Conservation (phyloP, 2,888 invertebrate genomes). For the Drosophila tanythrix region DNA sequence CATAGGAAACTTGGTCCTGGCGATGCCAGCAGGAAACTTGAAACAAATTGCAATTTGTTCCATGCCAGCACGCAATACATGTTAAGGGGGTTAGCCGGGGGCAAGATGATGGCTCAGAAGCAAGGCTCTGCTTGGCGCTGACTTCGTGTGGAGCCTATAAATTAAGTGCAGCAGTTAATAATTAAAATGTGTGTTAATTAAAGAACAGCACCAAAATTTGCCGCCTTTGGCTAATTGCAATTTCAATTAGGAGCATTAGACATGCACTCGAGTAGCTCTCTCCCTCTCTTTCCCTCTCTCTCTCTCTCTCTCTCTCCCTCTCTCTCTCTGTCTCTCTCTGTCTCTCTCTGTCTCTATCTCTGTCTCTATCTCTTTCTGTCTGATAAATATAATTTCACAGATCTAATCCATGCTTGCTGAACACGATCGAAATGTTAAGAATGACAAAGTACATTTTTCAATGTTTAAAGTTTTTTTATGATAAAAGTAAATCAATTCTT, state of each 20-base stretch:
- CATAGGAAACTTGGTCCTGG: slow-evolving; percentile 65
- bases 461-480: neutral
- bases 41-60: slow-evolving; percentile 76
- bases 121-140: slow-evolving; percentile 5
- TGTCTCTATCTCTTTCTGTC: neutral
- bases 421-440: slow-evolving; percentile 2
- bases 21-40: slow-evolving; percentile 66
- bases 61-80: slow-evolving; percentile 56
- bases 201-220: slow-evolving; percentile 32
- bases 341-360: neutral
- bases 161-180: slow-evolving; percentile 80
- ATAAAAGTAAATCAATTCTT: neutral
- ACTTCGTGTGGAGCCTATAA: slow-evolving; percentile 60
- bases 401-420: slow-evolving; percentile 27
- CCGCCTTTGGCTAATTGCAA: slow-evolving; percentile 67
- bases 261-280: slow-evolving; percentile 15
- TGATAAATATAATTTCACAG: slow-evolving; percentile 14
- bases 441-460: slow-evolving; percentile 1
- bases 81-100: neutral
- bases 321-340: neutral
- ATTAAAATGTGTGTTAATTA: slow-evolving; percentile 80
- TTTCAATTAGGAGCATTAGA: slow-evolving; percentile 70
- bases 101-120: neutral
- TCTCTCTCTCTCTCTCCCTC: neutral
- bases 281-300: neutral